phyloP scores from a whole-genome alignment of 23 tunicate species.

The Trididemnum miniatum region DNA sequence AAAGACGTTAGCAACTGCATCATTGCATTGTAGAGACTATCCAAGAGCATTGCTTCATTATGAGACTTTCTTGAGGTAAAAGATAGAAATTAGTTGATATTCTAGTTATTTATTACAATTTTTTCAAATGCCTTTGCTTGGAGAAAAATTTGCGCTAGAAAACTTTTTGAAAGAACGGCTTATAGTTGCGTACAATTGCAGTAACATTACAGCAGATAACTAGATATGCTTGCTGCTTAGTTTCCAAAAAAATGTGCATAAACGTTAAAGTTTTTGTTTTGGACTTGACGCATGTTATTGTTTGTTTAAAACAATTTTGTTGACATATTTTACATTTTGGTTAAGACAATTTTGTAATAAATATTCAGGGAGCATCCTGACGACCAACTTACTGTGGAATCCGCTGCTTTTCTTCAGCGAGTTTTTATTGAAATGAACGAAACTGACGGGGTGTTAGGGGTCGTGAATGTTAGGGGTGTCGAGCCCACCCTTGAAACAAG shows the following conservation, averaged over 20 bases:
- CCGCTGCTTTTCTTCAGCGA: slow-evolving; percentile 66
- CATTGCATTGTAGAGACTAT: slow-evolving; percentile 73
- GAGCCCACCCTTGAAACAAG: slow-evolving; percentile 69
- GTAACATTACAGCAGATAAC: too few relatives aligned
- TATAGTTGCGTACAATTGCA: too few relatives aligned
- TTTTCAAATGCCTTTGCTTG: too few relatives aligned
- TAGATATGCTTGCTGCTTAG: too few relatives aligned
- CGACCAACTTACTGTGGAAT: slow-evolving; percentile 23
- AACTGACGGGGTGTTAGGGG: slow-evolving; percentile 86
- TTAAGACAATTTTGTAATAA: too few relatives aligned
- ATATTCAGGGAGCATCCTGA: not conserved
- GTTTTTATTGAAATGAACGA: slow-evolving; percentile 83
- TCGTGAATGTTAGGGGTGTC: slow-evolving; percentile 59
- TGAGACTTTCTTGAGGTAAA: slow-evolving; percentile 61
- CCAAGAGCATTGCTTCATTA: slow-evolving; percentile 78
- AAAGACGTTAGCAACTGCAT: slow-evolving; percentile 59
- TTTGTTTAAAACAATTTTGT: too few relatives aligned
- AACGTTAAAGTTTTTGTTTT: too few relatives aligned
- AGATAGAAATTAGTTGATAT: not conserved
- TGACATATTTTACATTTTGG: too few relatives aligned
- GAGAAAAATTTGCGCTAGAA: too few relatives aligned
- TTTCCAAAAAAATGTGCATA: too few relatives aligned
- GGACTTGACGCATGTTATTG: too few relatives aligned
- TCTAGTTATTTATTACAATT: not conserved
- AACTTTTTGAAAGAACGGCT: too few relatives aligned